Base-by-base conservation (phyloP, 1,140 invertebrate genomes). In the Drosophila orosa region DNA sequence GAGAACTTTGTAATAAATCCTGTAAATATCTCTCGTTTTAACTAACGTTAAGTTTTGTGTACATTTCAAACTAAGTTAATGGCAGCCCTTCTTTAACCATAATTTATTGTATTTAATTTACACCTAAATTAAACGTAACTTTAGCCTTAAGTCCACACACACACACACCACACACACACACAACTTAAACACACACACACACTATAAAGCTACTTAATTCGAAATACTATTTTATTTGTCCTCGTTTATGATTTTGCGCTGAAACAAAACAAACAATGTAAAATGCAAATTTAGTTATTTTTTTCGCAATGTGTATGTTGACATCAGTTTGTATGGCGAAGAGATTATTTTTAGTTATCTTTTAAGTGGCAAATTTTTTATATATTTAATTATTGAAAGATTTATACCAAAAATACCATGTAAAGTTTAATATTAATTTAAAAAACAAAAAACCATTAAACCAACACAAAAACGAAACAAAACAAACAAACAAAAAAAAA, bases 371-470 rank as follows among this genome's bases (percentile, higher is more conserved):
- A 69, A 78, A 86, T 72, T 76, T 82, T 82, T 83, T 77, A 87
- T 80, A 89, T 87, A 83, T 89, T 87, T 87, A 87, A 89, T 89
- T 83, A 83, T 83, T 66, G 75, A 87, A 87, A 79, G 84, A 87
- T 89, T 87, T 87, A 87, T 87, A 87, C 83, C 83, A 87, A 87
- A 87, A 87, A 87, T 87, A 87, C 83, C 80, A 87, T 87, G 84
- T 87, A 87, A 87, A 87, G 84, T 52, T 89, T 87, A 87, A 83
- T 87, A 74, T 71, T 87, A 87, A 82, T 87, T 80, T 61, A 74
- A 79, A 74, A 79, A 74, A 66, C 40, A 59, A 83, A 75, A 78
- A 65, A 69, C 29, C 39, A 72, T 74, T 71, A 71, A 71, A 71
- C 67, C 55, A 77, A 61, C 66, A 58, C 58, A 72, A 73, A 72